Base-by-base conservation (phyloP, 35 echinoderm and acorn worm species). In the Hemicentrotus pulcherrimus region DNA sequence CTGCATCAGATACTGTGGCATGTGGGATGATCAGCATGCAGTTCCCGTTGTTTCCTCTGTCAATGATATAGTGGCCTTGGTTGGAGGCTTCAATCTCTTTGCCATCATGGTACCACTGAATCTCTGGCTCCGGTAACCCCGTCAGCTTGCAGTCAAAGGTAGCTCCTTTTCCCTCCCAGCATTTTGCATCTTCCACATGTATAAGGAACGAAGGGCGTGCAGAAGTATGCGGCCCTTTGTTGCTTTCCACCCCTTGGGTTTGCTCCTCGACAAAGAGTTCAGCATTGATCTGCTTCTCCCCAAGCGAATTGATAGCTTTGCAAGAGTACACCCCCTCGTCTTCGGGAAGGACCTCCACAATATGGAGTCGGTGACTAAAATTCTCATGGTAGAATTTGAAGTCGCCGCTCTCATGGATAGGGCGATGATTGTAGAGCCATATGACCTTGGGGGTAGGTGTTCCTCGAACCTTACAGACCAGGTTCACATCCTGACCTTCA, bases 101-200 rank as follows among this genome's bases (percentile, higher is more conserved):
- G 8, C 97, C 96, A 59, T 97, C 90, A 58, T 95, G 97, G 58
- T 95, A 97, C 98, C 98, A 99, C 31, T 97, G 94, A 12, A 98
- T 94, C 47, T 97, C 98, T n/a, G 98, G 98, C 89, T 96, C 96
- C 15, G 98, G 98, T 12, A 94, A 94, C 0, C 98, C 98, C 35
- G 93, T 97, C 16, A 99, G 90, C 91, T 99, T 97, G 94, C 97
- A 98, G 65, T 97, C 91, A 47, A 99, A 96, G 4, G 96, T 95
- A 14, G 91, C 97, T 2, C 95, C 86, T 2, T 95, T 92, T 18
- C 97, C 97, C 47, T 97, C 95, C 18, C 94, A 95, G 14, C 95
- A 97, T 41, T 95, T 94, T 10, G 61, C 48, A 89, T 96, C 94
- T 91, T 94, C 94, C 28, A 94, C 86, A 47, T 96, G 96, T n/a